phyloP scores from a whole-genome alignment of 2,888 invertebrate species.

The Eupithecia exiguata region DNA sequence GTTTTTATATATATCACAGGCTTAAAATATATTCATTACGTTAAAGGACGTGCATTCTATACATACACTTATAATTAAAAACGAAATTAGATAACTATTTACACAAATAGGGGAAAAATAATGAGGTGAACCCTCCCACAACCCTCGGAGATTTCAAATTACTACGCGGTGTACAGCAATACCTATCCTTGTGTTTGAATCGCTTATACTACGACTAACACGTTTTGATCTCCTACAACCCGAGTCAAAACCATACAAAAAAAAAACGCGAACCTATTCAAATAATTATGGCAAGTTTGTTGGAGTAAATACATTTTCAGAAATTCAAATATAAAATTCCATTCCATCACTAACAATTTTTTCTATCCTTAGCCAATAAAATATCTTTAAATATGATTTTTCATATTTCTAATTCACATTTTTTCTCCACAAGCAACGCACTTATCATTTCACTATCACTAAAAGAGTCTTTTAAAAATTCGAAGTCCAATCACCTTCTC shows the following conservation, averaged over 20 bases:
- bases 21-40: conserved; percentile 80
- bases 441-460: conserved; percentile 64
- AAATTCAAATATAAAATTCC: conserved; percentile 62
- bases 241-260: conserved; percentile 32
- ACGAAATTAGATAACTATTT: conserved; percentile 82
- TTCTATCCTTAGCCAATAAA: conserved; percentile 72
- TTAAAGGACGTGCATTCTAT: conserved; percentile 82
- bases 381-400: conserved; percentile 67
- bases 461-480: conserved; percentile 71
- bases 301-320: conserved; percentile 39
- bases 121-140: conserved; percentile 83
- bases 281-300: conserved; percentile 29
- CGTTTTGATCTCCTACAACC: conserved; percentile 59
- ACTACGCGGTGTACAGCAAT: conserved; percentile 64
- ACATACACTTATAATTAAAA: conserved; percentile 77
- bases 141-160: conserved; percentile 82
- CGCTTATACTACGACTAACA: conserved; percentile 61
- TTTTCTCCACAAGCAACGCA: conserved; percentile 77
- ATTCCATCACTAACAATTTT: conserved; percentile 68
- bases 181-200: conserved; percentile 68
- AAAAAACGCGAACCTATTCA: conserved; percentile 25
- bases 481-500: conserved; percentile 79
- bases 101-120: conserved; percentile 83
- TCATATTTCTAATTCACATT: conserved; percentile 65
- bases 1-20: conserved; percentile 81